Evolutionary conservation across 2,888 invertebrate species (phyloP).

Genomic region (Caenorhabditis afra): DNA sequence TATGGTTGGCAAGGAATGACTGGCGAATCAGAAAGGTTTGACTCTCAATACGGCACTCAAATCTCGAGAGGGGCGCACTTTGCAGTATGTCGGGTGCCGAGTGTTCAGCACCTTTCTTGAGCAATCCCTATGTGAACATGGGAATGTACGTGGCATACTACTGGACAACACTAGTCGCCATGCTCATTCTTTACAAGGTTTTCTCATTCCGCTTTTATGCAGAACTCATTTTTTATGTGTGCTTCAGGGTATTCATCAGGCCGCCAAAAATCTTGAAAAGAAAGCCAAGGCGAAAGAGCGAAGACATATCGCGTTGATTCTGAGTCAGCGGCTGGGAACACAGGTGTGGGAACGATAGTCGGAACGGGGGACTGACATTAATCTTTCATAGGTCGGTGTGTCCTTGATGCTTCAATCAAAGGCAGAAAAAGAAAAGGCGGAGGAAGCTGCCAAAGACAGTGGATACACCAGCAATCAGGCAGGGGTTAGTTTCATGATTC

Average conservation of each 20-base stretch:
- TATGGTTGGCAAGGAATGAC: conserved; percentile 79
- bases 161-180: conserved; percentile 80
- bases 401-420: conserved; percentile 77
- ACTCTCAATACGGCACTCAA: not conserved
- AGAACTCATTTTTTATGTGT: conserved; percentile 17
- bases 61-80: conserved; percentile 7
- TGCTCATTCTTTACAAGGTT: conserved; percentile 80
- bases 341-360: conserved; percentile 68
- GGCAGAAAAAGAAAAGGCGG: conserved; percentile 66
- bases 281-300: conserved; percentile 79
- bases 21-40: conserved; percentile 60
- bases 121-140: conserved; percentile 80
- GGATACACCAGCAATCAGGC: conserved; percentile 64
- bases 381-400: conserved; percentile 76
- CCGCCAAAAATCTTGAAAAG: conserved; percentile 79
- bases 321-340: conserved; percentile 78
- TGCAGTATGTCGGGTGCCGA: conserved; percentile 71
- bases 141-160: conserved; percentile 80
- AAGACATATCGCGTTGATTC: conserved; percentile 77
- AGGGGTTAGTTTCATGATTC: conserved; percentile 48
- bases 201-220: conserved; percentile 16
- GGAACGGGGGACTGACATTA: conserved; percentile 20
- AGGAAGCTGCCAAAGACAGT: conserved; percentile 58
- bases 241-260: conserved; percentile 78
- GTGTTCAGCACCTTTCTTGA: conserved; percentile 79